Percentiles rank a stretch among this genome's conserved stretches.
These are phyloP conservation scores for Hydraecia micacea DNA, from an alignment of 2,888 invertebrate species.

Conservation along the genomic window DNA sequence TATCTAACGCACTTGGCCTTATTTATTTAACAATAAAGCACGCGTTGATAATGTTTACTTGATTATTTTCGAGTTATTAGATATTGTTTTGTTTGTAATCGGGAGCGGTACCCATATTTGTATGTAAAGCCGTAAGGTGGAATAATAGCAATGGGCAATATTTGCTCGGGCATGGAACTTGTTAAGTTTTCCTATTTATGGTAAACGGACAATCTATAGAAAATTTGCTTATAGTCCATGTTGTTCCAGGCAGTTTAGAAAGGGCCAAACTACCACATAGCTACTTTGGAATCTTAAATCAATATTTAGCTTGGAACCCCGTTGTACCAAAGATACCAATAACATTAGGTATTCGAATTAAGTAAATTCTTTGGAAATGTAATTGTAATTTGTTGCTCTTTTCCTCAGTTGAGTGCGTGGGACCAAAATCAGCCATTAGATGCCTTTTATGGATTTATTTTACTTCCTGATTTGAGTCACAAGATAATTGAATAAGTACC, in stretches of 20 bases:
- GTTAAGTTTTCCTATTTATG: conserved; percentile 37
- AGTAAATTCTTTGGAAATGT: conserved; percentile 5
- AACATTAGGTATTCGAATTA: background rate
- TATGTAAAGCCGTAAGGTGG: conserved; percentile 32
- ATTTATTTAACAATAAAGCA: conserved; percentile 75
- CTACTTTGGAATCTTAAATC: conserved; percentile 1
- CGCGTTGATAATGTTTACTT: conserved; percentile 71
- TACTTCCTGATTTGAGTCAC: conserved; percentile 18
- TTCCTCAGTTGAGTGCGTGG: background rate
- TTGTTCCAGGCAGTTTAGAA: conserved; percentile 4
- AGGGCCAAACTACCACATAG: background rate
- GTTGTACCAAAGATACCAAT: background rate
- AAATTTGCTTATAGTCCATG: conserved; percentile 5
- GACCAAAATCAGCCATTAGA: conserved; percentile 1
- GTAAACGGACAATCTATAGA: conserved; percentile 20
- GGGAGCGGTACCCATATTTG: conserved; percentile 50
- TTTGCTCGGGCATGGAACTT: conserved; percentile 17
- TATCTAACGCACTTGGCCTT: conserved; percentile 78
- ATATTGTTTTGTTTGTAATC: conserved; percentile 56
- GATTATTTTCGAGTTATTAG: conserved; percentile 56
- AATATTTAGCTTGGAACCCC: background rate
- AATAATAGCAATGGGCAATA: conserved; percentile 32
- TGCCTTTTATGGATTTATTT: conserved; percentile 7
- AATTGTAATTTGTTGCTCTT: conserved; percentile 1
- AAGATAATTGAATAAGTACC: background rate